phyloP scores from a whole-genome alignment of 2,888 invertebrate genomes.

The Ochropacha duplaris region DNA sequence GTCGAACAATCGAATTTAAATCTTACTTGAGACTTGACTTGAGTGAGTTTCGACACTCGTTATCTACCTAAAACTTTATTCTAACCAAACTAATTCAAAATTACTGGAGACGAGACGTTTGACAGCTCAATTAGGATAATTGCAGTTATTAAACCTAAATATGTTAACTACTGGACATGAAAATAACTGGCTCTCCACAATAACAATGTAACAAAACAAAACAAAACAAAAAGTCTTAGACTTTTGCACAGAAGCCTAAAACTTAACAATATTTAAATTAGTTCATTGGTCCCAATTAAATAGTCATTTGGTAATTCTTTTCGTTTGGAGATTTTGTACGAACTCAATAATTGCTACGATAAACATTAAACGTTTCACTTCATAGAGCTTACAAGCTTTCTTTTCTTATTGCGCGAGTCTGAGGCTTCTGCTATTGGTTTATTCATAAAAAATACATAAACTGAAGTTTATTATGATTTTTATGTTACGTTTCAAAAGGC shows the following conservation, averaged over 20 bases:
- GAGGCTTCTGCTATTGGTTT: background rate
- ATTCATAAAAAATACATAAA: background rate
- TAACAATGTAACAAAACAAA: too few species aligned
- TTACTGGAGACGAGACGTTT: too few species aligned
- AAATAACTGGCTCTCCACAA: too few species aligned
- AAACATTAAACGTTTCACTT: background rate
- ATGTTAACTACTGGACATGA: too few species aligned
- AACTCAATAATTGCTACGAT: background rate
- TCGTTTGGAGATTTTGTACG: background rate
- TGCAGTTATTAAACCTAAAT: too few species aligned
- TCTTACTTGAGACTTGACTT: too few species aligned
- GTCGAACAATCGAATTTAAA: too few species aligned
- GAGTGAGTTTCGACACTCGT: too few species aligned
- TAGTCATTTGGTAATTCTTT: background rate
- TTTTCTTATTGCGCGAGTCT: background rate
- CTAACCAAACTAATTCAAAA: too few species aligned
- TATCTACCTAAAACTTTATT: too few species aligned
- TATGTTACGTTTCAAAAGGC: background rate
- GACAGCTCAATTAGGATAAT: too few species aligned
- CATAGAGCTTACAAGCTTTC: background rate
- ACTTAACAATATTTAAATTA: conserved; percentile 1
- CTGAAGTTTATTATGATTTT: background rate
- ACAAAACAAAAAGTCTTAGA: too few species aligned
- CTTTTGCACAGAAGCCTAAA: background rate
- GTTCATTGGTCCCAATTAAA: conserved; percentile 4